Evolutionary conservation across 2,888 invertebrate species (phyloP).

Genomic region (Hedya salicella): DNA sequence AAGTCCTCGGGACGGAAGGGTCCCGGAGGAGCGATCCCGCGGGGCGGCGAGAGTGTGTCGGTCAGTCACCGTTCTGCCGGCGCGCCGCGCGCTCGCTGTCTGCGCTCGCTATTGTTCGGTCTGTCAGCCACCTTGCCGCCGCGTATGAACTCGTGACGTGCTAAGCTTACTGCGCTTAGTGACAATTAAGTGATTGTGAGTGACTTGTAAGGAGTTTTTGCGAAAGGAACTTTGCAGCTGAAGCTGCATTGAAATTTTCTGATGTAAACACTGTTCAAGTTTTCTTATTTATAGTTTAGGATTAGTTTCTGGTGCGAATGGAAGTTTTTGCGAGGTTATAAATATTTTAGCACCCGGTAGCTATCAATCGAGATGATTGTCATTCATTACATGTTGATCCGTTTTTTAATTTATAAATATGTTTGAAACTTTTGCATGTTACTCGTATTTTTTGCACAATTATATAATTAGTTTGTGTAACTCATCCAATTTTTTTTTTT

Average conservation of each 20-base stretch:
- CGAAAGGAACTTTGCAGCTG: slow-evolving; percentile 65
- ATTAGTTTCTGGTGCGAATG: background rate
- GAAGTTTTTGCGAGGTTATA: background rate
- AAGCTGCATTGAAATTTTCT: slow-evolving; percentile 61
- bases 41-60: slow-evolving; percentile 82
- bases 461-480: too few species aligned
- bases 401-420: background rate
- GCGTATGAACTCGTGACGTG: slow-evolving; percentile 72
- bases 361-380: background rate
- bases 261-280: slow-evolving; percentile 55
- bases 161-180: slow-evolving; percentile 70
- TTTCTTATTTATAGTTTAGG: slow-evolving; percentile 4
- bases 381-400: background rate
- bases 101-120: slow-evolving; percentile 66
- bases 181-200: slow-evolving; percentile 75
- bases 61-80: slow-evolving; percentile 83
- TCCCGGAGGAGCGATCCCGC: slow-evolving; percentile 78
- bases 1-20: slow-evolving; percentile 79
- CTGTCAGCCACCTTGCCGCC: slow-evolving; percentile 70
- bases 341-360: slow-evolving; percentile 4
- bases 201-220: slow-evolving; percentile 67
- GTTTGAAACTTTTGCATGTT: background rate
- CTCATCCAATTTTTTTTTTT: too few species aligned
- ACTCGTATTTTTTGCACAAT: too few species aligned
- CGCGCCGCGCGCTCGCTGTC: slow-evolving; percentile 76